phyloP scores from a whole-genome alignment of 2,888 invertebrate species.

The Nomada flava region DNA sequence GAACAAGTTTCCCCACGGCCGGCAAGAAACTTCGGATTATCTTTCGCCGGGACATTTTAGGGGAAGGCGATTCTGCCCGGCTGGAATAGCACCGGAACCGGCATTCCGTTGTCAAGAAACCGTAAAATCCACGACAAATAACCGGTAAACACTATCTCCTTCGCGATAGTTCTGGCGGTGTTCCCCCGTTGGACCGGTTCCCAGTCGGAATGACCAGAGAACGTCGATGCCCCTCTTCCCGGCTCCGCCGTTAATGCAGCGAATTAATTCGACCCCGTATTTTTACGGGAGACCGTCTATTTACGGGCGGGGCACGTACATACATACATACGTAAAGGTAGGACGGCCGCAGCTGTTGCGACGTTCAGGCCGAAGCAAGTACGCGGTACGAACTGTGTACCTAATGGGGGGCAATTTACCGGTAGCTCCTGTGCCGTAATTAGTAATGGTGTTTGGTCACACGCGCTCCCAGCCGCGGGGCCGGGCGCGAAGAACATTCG shows the following conservation, averaged over 20 bases:
- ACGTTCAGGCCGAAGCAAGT: constrained; percentile 63
- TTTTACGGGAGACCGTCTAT: constrained; percentile 38
- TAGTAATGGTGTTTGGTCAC: constrained; percentile 70
- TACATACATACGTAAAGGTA: not conserved
- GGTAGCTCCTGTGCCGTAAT: constrained; percentile 61
- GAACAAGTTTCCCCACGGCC: constrained; percentile 58
- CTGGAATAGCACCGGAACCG: constrained; percentile 51
- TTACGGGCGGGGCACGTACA: constrained; percentile 28
- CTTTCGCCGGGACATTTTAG: constrained; percentile 64
- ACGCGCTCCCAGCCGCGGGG: constrained; percentile 45
- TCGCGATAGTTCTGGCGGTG: not conserved
- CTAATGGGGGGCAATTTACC: constrained; percentile 68
- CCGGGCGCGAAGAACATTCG: constrained; percentile 39
- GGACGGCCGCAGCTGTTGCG: constrained; percentile 58
- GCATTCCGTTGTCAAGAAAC: constrained; percentile 62
- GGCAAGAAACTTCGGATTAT: constrained; percentile 75
- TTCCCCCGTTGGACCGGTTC: constrained; percentile 44
- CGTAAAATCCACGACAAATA: constrained; percentile 64
- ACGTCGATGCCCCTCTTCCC: constrained; percentile 27
- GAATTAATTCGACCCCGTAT: constrained; percentile 49
- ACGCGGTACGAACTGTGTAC: constrained; percentile 55
- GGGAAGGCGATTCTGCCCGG: constrained; percentile 43
- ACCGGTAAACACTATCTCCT: constrained; percentile 60
- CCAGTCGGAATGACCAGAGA: constrained; percentile 45
- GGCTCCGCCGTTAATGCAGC: constrained; percentile 20